Conservation (phyloP, 2,113 vertebrate species). For the Ptilonorhynchus violaceus region DNA sequence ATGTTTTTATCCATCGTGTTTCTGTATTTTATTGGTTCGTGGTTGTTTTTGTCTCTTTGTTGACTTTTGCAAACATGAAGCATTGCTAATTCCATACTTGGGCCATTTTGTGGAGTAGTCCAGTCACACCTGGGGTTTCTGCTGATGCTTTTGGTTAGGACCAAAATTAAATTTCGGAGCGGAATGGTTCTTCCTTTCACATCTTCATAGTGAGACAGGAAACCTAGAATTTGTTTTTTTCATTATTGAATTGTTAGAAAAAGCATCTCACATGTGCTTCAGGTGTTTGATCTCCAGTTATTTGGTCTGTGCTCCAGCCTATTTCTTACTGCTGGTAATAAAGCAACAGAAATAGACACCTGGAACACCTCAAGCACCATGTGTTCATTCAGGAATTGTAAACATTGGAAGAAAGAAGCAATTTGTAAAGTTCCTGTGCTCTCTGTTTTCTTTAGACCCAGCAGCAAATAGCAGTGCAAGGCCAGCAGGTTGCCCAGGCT, state of each 20-base stretch:
- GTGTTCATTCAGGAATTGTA: not conserved
- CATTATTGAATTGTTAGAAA: not conserved
- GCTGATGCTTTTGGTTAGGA: not conserved
- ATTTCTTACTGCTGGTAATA: conserved; percentile 8
- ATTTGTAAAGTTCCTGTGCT: not conserved
- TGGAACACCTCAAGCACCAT: conserved; percentile 6
- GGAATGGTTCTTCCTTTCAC: not conserved
- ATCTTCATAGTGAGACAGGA: not conserved
- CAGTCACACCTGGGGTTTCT: not conserved
- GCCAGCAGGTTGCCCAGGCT: conserved; percentile 96
- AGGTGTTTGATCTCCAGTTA: not conserved
- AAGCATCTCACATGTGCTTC: not conserved
- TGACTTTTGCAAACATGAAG: not conserved
- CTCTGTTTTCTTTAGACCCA: conserved; percentile 78
- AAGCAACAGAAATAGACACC: not conserved
- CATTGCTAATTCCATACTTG: conserved; percentile 3
- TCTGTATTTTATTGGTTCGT: conserved; percentile 37
- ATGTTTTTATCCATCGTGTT: conserved; percentile 53
- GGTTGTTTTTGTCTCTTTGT: conserved; percentile 19
- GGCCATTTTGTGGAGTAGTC: not conserved
- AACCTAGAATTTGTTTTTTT: not conserved
- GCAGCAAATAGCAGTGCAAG: conserved; percentile 94
- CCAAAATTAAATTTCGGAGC: not conserved
- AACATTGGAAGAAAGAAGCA: not conserved
- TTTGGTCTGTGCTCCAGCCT: not conserved